Conservation (phyloP, 2,888 invertebrate genomes). For the Auanema sp. region DNA sequence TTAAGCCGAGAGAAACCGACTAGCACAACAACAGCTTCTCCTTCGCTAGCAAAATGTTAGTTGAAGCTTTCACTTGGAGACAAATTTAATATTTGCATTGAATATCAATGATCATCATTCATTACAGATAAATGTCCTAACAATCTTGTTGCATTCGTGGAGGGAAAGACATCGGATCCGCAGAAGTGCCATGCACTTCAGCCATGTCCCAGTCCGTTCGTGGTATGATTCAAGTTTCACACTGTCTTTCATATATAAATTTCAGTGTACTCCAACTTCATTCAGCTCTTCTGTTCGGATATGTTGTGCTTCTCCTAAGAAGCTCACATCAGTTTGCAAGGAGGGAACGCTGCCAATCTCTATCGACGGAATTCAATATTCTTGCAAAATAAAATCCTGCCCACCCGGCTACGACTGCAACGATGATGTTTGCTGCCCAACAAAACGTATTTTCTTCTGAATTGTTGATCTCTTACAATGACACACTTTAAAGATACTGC, state of each 20-base stretch:
- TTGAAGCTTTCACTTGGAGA: neutral
- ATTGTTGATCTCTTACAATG: neutral
- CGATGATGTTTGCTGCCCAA: slow-evolving; percentile 26
- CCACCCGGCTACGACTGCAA: slow-evolving; percentile 25
- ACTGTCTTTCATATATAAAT: neutral
- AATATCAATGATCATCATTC: slow-evolving; percentile 1
- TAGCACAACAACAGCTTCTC: neutral
- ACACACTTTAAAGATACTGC: slow-evolving; percentile 12
- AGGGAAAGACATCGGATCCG: neutral
- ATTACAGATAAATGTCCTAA: slow-evolving; percentile 15
- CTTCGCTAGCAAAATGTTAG: slow-evolving; percentile 8
- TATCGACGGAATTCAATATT: slow-evolving; percentile 19
- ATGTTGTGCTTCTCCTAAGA: slow-evolving; percentile 11
- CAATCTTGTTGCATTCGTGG: slow-evolving; percentile 8
- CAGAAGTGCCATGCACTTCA: slow-evolving; percentile 7
- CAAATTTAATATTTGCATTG: neutral
- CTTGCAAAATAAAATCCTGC: slow-evolving; percentile 19
- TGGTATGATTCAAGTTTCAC: slow-evolving; percentile 5
- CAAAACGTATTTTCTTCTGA: slow-evolving; percentile 9
- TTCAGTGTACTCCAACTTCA: slow-evolving; percentile 15
- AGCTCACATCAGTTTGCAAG: slow-evolving; percentile 6
- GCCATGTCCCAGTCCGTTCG: slow-evolving; percentile 16
- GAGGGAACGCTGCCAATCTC: slow-evolving; percentile 26
- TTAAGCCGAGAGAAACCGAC: slow-evolving; percentile 12
- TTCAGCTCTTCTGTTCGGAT: slow-evolving; percentile 6